Conservation (phyloP, 2,113 vertebrate genomes). For the Chloropsis hardwickii region DNA sequence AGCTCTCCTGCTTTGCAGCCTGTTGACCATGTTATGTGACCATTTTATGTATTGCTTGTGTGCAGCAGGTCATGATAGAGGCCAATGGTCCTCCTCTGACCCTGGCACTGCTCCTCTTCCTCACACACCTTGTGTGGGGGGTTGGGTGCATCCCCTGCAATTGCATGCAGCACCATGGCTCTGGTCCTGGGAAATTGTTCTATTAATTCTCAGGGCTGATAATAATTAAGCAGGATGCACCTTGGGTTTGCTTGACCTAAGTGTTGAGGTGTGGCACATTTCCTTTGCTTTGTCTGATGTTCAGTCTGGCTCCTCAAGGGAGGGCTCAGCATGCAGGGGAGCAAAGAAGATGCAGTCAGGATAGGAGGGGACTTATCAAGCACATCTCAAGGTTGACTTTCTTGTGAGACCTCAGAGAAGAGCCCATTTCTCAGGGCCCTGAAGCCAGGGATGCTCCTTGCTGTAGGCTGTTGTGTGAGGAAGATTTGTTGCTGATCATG, state of each 20-base stretch:
- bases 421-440: neutral
- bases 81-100: neutral
- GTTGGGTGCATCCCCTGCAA: neutral
- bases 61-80: neutral
- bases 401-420: neutral
- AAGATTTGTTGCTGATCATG: neutral
- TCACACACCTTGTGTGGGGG: accelerated
- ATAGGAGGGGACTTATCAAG: neutral
- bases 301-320: neutral
- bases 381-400: neutral
- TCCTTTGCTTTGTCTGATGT: neutral
- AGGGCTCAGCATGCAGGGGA: neutral
- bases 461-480: neutral
- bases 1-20: neutral
- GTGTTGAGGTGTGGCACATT: neutral
- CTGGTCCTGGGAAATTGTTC: neutral
- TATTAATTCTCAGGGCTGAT: neutral
- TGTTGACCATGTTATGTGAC: neutral
- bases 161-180: neutral
- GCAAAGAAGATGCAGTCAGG: accelerated
- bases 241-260: neutral
- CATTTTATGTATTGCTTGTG: neutral
- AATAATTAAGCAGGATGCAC: neutral
- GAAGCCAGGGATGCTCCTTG: neutral
- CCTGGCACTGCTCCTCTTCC: neutral